These are phyloP conservation scores for Manis javanica DNA, from an alignment of 2,797 vertebrate genomes.

Conservation along the genomic window DNA sequence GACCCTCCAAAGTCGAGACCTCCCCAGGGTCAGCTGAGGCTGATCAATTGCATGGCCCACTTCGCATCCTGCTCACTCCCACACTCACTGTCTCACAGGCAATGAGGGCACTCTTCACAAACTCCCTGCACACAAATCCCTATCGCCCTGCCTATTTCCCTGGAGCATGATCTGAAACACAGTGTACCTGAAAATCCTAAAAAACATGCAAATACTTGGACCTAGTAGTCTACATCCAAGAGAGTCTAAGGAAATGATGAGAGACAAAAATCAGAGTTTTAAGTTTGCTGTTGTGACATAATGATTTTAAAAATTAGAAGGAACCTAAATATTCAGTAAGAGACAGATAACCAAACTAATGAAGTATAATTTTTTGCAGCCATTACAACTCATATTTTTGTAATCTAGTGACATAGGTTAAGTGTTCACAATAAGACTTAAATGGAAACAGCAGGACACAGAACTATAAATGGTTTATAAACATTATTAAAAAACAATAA, in stretches of 20 bases:
- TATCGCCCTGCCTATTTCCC: neutral
- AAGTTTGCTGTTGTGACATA: neutral
- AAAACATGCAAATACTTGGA: neutral
- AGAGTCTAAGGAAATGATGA: constrained; percentile 9
- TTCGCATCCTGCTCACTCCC: neutral
- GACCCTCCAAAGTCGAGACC: neutral
- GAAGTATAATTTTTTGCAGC: neutral
- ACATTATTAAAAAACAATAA: neutral
- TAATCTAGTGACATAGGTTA: neutral
- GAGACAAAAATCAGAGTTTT: constrained; percentile 24
- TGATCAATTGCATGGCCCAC: neutral
- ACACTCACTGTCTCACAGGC: neutral
- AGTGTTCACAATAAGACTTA: neutral
- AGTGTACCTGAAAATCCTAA: neutral
- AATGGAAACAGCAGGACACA: neutral
- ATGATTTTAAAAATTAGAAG: constrained; percentile 9
- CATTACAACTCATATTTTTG: neutral
- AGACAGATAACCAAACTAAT: neutral
- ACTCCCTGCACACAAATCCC: neutral
- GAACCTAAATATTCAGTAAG: neutral
- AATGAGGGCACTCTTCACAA: neutral
- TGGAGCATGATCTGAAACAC: neutral
- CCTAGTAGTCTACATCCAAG: neutral
- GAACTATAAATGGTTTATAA: neutral
- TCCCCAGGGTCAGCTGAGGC: neutral